These are phyloP conservation scores for Setophaga kirtlandii DNA, from an alignment of 2,113 vertebrate genomes.

Conservation along the genomic window DNA sequence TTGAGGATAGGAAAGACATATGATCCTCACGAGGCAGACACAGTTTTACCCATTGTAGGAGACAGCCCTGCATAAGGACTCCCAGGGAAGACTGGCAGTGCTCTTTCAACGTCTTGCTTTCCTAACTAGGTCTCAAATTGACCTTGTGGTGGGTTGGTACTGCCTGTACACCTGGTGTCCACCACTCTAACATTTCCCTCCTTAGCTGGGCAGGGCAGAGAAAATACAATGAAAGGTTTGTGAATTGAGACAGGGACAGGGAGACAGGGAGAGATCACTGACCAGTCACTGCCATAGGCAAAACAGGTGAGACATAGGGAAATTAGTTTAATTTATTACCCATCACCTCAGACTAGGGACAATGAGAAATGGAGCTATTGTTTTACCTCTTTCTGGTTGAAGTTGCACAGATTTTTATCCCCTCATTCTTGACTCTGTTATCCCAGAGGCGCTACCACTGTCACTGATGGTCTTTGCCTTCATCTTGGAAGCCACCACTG, in stretches of 20 bases:
- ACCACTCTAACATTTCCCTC: not conserved
- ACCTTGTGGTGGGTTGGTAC: not conserved
- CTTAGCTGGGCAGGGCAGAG: too few species aligned
- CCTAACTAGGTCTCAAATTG: not conserved
- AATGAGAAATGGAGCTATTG: not conserved
- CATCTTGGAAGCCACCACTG: too few species aligned
- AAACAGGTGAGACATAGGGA: not conserved
- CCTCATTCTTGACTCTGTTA: not conserved
- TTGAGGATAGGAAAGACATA: not conserved
- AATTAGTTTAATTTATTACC: not conserved
- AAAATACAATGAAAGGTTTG: not conserved
- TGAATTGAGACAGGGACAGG: rapidly evolving
- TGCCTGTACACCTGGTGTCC: not conserved
- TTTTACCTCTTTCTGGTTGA: not conserved
- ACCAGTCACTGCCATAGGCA: not conserved
- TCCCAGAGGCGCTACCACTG: rapidly evolving
- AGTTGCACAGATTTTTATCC: not conserved
- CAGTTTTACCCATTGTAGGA: not conserved
- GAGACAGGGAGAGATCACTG: not conserved
- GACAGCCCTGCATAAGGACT: not conserved
- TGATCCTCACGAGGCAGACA: not conserved
- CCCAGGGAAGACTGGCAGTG: not conserved
- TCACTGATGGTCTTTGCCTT: not conserved
- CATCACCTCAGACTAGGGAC: not conserved
- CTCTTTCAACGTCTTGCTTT: not conserved